phyloP scores from a whole-genome alignment of 2,888 invertebrate genomes.

The Zeuzera pyrina region DNA sequence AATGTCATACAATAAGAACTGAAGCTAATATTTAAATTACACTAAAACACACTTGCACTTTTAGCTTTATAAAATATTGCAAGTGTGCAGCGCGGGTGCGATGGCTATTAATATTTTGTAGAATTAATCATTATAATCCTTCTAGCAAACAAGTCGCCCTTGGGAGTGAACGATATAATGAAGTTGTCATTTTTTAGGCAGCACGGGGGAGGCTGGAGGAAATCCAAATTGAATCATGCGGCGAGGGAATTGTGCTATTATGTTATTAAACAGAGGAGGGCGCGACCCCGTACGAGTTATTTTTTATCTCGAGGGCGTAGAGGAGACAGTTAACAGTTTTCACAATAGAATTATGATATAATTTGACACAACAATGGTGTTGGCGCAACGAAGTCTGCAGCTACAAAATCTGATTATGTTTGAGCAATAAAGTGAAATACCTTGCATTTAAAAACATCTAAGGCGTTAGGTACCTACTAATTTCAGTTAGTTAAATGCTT shows the following conservation, averaged over 20 bases:
- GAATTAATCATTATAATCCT: conserved; percentile 73
- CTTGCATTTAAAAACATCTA: neutral
- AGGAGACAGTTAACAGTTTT: conserved; percentile 71
- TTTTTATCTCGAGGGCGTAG: conserved; percentile 62
- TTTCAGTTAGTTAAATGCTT: too few relatives aligned
- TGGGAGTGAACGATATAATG: conserved; percentile 69
- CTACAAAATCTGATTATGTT: conserved; percentile 17
- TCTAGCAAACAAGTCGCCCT: conserved; percentile 69
- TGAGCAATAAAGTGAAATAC: conserved; percentile 4
- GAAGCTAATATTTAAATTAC: too few relatives aligned
- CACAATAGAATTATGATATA: conserved; percentile 72
- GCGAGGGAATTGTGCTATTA: conserved; percentile 79
- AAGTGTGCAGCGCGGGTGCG: conserved; percentile 63
- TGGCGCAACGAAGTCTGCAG: conserved; percentile 24
- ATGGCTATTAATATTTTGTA: conserved; percentile 69
- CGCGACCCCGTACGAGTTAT: conserved; percentile 67
- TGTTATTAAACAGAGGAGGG: conserved; percentile 77
- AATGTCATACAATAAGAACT: too few relatives aligned
- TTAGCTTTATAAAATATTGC: conserved; percentile 48
- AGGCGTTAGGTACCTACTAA: too few relatives aligned
- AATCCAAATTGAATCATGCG: conserved; percentile 80
- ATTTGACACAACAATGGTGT: conserved; percentile 61
- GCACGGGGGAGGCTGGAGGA: conserved; percentile 66
- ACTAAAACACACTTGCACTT: conserved; percentile 54
- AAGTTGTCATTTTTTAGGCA: conserved; percentile 73